Evolutionary conservation across 2,888 invertebrate species (phyloP).

Genomic region (Minunthozetes semirufus): DNA sequence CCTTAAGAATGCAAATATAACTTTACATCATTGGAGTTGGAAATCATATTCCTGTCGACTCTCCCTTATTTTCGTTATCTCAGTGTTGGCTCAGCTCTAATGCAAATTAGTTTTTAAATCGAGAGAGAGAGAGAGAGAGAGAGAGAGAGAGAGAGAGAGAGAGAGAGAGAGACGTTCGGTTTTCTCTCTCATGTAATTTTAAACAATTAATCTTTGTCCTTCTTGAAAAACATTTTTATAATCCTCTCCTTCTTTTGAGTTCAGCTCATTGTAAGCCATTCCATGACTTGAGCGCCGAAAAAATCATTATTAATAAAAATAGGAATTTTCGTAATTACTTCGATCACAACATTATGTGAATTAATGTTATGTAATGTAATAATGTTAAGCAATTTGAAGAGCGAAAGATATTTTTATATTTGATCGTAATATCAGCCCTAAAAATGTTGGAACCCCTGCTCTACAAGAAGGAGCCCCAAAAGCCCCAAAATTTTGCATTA

Average conservation of each 20-base stretch:
- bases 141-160: neutral
- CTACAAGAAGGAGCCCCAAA: too few species aligned
- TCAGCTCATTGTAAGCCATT: too few species aligned
- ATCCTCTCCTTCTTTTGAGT: neutral
- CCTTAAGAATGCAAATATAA: constrained; percentile 8
- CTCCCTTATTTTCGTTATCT: neutral
- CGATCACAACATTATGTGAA: too few species aligned
- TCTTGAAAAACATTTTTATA: neutral
- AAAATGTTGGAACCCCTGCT: too few species aligned
- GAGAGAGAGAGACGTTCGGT: neutral
- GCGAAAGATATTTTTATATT: too few species aligned
- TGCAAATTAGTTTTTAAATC: neutral
- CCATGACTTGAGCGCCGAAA: too few species aligned
- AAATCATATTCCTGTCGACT: constrained; percentile 4
- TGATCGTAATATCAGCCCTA: too few species aligned
- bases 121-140: neutral
- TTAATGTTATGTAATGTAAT: too few species aligned
- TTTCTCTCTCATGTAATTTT: neutral
- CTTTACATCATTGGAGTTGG: neutral
- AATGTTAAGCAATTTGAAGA: too few species aligned
- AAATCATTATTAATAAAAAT: too few species aligned
- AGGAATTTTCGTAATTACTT: too few species aligned
- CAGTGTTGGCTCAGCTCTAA: neutral
- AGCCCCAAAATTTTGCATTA: too few species aligned
- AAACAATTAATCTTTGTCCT: constrained; percentile 9